Evolutionary conservation across 2,113 vertebrate species (phyloP).

Genomic region (Psettodes erumei): DNA sequence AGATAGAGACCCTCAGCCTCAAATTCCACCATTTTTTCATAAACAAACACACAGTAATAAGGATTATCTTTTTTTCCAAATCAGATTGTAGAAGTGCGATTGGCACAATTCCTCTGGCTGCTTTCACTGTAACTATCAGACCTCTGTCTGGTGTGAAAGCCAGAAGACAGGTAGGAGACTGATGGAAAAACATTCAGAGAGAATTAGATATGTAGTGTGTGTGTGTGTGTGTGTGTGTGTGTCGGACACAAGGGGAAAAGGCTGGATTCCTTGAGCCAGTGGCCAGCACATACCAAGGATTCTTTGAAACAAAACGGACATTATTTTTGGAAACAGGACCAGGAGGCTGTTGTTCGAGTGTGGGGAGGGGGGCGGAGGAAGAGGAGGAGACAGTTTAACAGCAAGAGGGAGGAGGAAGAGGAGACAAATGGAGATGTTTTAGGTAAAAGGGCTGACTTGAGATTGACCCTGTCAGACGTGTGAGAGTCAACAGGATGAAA

Average conservation of each 20-base stretch:
- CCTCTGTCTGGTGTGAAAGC: not conserved
- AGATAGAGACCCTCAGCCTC: conserved; percentile 16
- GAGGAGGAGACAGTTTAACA: conserved; percentile 27
- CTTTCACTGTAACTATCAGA: conserved; percentile 12
- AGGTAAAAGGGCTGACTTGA: conserved; percentile 10
- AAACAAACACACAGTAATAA: conserved; percentile 54
- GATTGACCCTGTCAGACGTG: not conserved
- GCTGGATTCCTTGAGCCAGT: conserved; percentile 69
- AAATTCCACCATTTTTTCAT: conserved; percentile 38
- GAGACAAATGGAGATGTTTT: conserved; percentile 8
- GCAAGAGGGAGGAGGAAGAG: not conserved
- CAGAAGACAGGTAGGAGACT: not conserved
- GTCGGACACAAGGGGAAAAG: conserved; percentile 48
- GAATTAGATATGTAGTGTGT: conserved; percentile 9
- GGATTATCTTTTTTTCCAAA: conserved; percentile 53
- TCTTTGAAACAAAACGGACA: conserved; percentile 82
- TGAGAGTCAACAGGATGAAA: conserved; percentile 2
- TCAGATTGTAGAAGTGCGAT: conserved; percentile 45
- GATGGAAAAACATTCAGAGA: conserved; percentile 1
- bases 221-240: conserved; percentile 3
- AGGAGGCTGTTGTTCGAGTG: conserved; percentile 57
- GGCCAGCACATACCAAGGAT: conserved; percentile 77
- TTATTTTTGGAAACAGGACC: conserved; percentile 80
- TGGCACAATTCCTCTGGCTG: conserved; percentile 21
- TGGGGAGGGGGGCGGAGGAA: conserved; percentile 26